A percentile compares a stretch with the other conserved stretches of the same genome.
Evolutionary conservation across 2,113 vertebrate genomes (phyloP).

Genomic region (Pampusana beccarii): DNA sequence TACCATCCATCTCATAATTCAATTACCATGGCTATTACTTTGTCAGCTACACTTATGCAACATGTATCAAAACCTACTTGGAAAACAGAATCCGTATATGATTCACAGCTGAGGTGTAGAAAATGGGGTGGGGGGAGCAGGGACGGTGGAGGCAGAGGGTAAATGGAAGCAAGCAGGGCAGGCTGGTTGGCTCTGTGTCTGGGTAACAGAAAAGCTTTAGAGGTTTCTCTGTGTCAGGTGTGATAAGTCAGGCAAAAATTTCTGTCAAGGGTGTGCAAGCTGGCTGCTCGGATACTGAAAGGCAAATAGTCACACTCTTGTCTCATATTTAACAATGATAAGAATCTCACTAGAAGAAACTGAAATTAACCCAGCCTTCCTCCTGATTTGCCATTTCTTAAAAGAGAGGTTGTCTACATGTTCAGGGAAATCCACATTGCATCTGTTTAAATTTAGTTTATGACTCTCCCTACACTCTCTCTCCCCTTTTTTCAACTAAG

Average conservation of each 20-base stretch:
- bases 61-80: neutral
- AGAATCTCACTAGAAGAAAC: neutral
- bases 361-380: neutral
- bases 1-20: conserved; percentile 11
- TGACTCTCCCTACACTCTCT: too few species aligned
- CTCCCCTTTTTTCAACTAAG: neutral
- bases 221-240: neutral
- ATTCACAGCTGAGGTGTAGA: neutral
- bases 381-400: neutral
- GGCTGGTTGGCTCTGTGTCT: neutral
- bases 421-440: neutral
- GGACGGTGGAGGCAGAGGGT: neutral
- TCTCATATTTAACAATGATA: neutral
- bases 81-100: neutral
- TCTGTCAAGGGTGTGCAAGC: neutral
- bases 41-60: neutral
- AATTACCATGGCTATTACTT: neutral
- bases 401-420: fast-evolving
- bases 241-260: neutral
- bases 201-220: neutral
- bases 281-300: neutral
- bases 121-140: neutral
- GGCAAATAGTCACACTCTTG: neutral
- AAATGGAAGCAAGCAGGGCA: neutral
- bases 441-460: neutral